Percentiles rank a stretch among this genome's conserved stretches.
phyloP scores from a whole-genome alignment of 1,140 invertebrate species.

The Physella acuta region DNA sequence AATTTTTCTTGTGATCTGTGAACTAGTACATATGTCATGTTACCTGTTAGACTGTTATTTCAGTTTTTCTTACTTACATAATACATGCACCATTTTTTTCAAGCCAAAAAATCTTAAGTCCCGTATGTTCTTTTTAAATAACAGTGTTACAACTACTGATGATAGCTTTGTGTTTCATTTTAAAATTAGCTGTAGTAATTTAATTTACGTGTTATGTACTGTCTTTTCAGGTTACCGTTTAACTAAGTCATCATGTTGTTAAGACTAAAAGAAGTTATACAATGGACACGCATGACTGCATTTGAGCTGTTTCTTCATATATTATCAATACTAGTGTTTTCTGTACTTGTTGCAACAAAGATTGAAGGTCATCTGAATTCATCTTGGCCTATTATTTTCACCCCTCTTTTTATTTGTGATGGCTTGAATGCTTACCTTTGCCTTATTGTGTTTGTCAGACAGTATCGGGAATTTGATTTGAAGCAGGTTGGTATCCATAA shows the following conservation, averaged over 20 bases:
- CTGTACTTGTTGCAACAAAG: conserved; percentile 75
- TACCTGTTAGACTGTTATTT: too few species aligned
- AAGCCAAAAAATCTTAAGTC: neutral
- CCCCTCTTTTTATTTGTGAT: conserved; percentile 87
- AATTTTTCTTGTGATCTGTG: too few species aligned
- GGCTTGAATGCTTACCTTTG: conserved; percentile 91
- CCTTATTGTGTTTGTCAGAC: conserved; percentile 88
- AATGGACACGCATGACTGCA: conserved; percentile 87
- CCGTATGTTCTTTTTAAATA: neutral
- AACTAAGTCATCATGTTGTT: conserved; percentile 79
- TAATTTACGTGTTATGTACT: neutral
- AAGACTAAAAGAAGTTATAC: conserved; percentile 82
- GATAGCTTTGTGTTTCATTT: neutral
- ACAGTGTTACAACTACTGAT: neutral
- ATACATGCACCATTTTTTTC: too few species aligned
- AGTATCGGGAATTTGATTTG: conserved; percentile 64
- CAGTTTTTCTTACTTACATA: too few species aligned
- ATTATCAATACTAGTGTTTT: conserved; percentile 79
- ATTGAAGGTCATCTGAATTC: conserved; percentile 51
- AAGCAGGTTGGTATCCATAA: conserved; percentile 20
- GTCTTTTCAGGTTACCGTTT: too few species aligned
- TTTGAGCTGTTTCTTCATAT: conserved; percentile 92
- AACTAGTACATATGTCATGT: too few species aligned
- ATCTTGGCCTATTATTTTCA: conserved; percentile 78
- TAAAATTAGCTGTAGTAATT: neutral